Percentiles rank a stretch among this genome's conserved stretches.
phyloP scores from a whole-genome alignment of 2,888 invertebrate species.

The Phalera bucephala region DNA sequence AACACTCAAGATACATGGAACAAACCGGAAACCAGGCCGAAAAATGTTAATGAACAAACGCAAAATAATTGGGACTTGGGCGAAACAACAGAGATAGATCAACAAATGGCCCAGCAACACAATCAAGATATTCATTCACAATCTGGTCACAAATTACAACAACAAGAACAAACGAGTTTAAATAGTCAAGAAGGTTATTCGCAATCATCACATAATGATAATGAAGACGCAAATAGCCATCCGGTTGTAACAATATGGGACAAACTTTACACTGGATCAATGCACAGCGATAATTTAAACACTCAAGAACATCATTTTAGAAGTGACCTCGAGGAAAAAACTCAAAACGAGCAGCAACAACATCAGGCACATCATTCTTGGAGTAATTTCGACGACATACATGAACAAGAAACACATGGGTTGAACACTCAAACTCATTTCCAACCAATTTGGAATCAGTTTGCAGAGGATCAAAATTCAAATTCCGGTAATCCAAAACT shows the following conservation, averaged over 20 bases:
- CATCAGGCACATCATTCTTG: no score
- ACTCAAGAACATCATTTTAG: not conserved
- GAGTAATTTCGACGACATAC: no score
- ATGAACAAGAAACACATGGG: no score
- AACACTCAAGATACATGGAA: conserved; percentile 25
- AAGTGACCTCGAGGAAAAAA: no score
- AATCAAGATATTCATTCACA: conserved; percentile 4
- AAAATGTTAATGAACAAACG: conserved; percentile 9
- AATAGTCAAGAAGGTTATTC: conserved; percentile 1
- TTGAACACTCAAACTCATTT: no score
- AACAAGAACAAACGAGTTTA: conserved; percentile 5
- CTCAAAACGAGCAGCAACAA: no score
- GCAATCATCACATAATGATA: conserved; percentile 6
- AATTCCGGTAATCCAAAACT: no score
- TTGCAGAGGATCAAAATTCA: no score
- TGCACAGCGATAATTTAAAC: not conserved
- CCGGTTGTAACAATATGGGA: conserved; percentile 14
- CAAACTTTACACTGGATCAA: conserved; percentile 7
- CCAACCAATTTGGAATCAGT: no score
- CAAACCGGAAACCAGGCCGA: conserved; percentile 11
- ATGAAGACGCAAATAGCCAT: conserved; percentile 3
- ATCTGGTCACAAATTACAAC: not conserved
- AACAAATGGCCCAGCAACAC: conserved; percentile 2
- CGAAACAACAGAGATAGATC: conserved; percentile 1
- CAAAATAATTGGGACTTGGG: conserved; percentile 14